Conservation (phyloP, 2,888 invertebrate species). For the Sympetrum striolatum region DNA sequence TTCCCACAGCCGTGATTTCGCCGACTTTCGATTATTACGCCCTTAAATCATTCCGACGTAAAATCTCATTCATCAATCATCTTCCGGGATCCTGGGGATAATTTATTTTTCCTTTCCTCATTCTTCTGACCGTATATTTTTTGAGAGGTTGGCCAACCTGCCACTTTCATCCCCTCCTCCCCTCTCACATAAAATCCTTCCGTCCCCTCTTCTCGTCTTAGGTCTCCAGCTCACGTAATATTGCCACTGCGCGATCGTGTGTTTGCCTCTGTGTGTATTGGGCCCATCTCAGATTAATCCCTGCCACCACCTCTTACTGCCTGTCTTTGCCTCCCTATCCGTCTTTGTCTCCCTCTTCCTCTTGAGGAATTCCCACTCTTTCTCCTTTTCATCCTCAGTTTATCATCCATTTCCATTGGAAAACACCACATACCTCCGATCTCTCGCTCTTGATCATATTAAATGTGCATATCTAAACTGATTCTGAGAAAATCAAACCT, state of each 20-base stretch:
- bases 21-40: not conserved
- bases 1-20: no score
- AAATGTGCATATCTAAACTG: no score
- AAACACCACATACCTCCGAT: not conserved
- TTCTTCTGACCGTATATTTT: not conserved
- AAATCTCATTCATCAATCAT: not conserved
- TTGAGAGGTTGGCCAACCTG: not conserved
- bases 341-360: not conserved
- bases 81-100: not conserved
- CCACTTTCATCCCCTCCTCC: not conserved
- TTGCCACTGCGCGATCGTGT: conserved; percentile 14
- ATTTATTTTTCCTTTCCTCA: not conserved
- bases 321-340: not conserved
- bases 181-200: not conserved
- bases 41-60: not conserved
- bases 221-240: conserved; percentile 35
- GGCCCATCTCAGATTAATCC: conserved; percentile 30
- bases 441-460: not conserved
- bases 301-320: not conserved
- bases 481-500: no score
- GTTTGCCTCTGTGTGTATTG: conserved; percentile 32
- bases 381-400: not conserved
- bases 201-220: not conserved
- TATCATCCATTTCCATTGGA: not conserved
- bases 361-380: not conserved